A percentile compares a stretch with the other conserved stretches of the same genome.
phyloP scores from a whole-genome alignment of 2,888 invertebrate species.

The Clusia tigrina region DNA sequence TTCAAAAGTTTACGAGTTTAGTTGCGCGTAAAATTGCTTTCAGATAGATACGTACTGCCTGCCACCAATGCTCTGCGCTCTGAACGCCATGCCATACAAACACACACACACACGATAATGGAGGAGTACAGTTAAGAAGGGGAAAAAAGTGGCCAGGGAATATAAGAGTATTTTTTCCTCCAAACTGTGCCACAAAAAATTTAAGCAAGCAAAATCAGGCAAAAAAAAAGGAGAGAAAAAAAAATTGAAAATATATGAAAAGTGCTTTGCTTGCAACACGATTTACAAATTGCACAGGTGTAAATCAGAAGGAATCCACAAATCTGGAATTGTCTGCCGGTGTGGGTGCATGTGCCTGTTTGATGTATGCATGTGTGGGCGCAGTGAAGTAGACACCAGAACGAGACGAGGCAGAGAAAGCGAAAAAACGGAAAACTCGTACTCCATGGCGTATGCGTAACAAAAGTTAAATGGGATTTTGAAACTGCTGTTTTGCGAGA shows the following conservation, averaged over 20 bases:
- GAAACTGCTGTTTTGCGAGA: no score
- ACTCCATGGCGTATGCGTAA: no score
- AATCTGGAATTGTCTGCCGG: neutral
- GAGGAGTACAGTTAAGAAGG: neutral
- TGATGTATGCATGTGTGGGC: neutral
- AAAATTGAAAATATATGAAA: slow-evolving; percentile 46
- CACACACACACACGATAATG: no score
- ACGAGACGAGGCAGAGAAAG: no score
- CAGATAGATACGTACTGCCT: slow-evolving; percentile 46
- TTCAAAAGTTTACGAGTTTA: slow-evolving; percentile 49
- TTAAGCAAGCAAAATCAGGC: slow-evolving; percentile 51
- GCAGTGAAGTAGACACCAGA: no score
- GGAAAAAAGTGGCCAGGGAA: slow-evolving; percentile 13
- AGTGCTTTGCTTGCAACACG: slow-evolving; percentile 46
- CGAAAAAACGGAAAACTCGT: no score
- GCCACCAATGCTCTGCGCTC: slow-evolving; percentile 31
- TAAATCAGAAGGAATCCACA: neutral
- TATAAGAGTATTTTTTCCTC: neutral
- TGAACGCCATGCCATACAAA: neutral
- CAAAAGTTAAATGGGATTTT: no score
- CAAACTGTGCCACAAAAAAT: neutral
- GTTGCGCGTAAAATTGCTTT: slow-evolving; percentile 63
- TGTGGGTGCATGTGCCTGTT: no score
- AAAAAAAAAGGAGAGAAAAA: slow-evolving; percentile 39
- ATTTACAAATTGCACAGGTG: neutral